Base-by-base conservation (phyloP, 1,140 invertebrate species). In the Battus philenor region DNA sequence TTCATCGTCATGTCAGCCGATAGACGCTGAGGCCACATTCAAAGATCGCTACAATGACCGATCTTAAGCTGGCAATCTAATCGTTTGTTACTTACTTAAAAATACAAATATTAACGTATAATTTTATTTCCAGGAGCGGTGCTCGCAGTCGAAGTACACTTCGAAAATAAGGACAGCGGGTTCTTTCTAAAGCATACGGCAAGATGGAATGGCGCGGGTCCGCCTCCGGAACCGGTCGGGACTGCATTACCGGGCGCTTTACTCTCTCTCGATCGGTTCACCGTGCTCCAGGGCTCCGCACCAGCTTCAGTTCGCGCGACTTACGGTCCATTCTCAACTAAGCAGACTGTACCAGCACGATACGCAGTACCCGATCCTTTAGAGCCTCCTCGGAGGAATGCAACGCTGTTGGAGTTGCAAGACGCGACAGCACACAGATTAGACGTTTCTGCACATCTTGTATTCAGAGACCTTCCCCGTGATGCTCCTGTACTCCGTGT, bases 301-400 rank as follows among this genome's bases (percentile, higher is more conserved):
- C 93, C 95, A 3, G 93, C 94, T 0, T 95, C 94, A 0, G 92
- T 97, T 2, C 87, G 94, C 8, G 95, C 95, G 4, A 95, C 93
- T 3, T 97, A 97, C 62, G 96, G 96, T 1, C 95, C 95, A 1
- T 97, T 97, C 83, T 95, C 94, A 50, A 96, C 95, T 16, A 96
- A 96, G 65, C 95, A 97, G 80, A 97, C 94, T 1, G 94, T 97
- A 8, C 95, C 95, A n/a, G 93, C 94, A 0, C 87, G 94, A n/a
- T 94, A 94, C 62, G 90, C 95, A 45, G 93, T 95, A 7, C 93
- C 94, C 0, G 93, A 95, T 72, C 91, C 93, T 0, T 78, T 94
- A 50, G 92, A 86, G 50, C 82, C 75, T 20, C 77, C 74, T 26
- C 74, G 54, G 69, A 70, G 77, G 41, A 82, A 85, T 32, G 83